Base-by-base conservation (phyloP, 2,888 invertebrate genomes). In the Scaptomyza cyrtandrae region DNA sequence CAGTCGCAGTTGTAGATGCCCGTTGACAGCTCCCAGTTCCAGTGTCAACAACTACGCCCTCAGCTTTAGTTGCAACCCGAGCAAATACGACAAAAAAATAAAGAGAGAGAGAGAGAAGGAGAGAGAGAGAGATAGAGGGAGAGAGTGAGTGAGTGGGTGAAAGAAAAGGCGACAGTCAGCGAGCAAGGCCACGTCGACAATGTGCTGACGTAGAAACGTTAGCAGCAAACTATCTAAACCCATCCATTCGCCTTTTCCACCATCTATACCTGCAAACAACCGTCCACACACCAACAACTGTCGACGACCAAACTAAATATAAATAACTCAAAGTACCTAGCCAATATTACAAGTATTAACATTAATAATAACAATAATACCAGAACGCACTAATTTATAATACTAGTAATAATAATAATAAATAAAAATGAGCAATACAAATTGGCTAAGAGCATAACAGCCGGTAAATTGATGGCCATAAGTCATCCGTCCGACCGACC, bases 201-300 rank as follows among this genome's bases (percentile, higher is more conserved):
- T 68, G 37, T 75, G 79, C 82, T 85, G 86, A 87, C 82, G 85
- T 76, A 69, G 67, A 53, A 63, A 57, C 59, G 39, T 45, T 33
- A 49, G 13, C 39, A 58, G 29, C 31, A 7, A 33, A 27, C 50
- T 31, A 39, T 39, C 29, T 29, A n/a, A 10, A 10, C 16, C 54
- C 16, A 49, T 33, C 33, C 33, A 33, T 10, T 29, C 6, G 24
- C 24, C 3, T 2, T 19, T 19, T 19, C 19, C 19, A 19, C 19
- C 19, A n/a, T n/a, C n/a, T n/a, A n/a, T n/a, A n/a, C n/a, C n/a
- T n/a, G n/a, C n/a, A n/a, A n/a, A n/a, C n/a, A n/a, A n/a, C 19
- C 19, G 19, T 19, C 19, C 44, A 29, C 24, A 13, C 27, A 31
- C 24, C n/a, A 14, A 19, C 24, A 24, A 24, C 24, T 24, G 78